Percentiles rank a stretch among this genome's conserved stretches.
Evolutionary conservation across 2,888 invertebrate species (phyloP).

Genomic region (Eubasilissa splendida): DNA sequence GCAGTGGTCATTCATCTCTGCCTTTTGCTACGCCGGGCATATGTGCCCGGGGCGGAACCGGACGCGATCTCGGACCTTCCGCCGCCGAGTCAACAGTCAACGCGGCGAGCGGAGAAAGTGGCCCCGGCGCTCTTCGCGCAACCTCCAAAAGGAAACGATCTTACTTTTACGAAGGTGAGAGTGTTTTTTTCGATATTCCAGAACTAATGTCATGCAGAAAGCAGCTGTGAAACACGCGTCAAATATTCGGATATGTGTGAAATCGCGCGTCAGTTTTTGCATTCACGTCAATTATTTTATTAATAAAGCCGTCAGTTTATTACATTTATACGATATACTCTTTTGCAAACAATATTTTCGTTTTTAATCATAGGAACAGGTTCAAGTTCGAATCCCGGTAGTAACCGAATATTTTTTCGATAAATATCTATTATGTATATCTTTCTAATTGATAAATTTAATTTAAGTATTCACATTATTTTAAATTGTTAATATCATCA

Average conservation of each 20-base stretch:
- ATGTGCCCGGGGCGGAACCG: not conserved
- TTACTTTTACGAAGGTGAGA: constrained; percentile 36
- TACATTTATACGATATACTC: no score
- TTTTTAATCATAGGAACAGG: no score
- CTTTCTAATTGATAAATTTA: no score
- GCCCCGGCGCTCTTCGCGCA: not conserved
- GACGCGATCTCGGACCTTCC: not conserved
- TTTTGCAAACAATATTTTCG: no score
- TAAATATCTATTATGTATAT: no score
- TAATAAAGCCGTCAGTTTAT: no score
- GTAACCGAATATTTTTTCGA: no score
- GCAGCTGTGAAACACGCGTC: not conserved
- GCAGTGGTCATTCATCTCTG: not conserved
- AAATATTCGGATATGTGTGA: not conserved
- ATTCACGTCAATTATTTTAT: no score
- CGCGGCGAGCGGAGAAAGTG: not conserved
- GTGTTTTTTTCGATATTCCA: not conserved
- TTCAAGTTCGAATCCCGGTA: no score
- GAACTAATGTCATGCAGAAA: no score
- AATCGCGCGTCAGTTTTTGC: not conserved
- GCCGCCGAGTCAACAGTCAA: not conserved
- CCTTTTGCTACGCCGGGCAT: not conserved
- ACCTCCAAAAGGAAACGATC: constrained; percentile 29
- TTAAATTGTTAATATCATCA: no score
- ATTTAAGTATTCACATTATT: no score